phyloP scores from a whole-genome alignment of 2,888 invertebrate genomes.

The Zygothrica quintamaculata region DNA sequence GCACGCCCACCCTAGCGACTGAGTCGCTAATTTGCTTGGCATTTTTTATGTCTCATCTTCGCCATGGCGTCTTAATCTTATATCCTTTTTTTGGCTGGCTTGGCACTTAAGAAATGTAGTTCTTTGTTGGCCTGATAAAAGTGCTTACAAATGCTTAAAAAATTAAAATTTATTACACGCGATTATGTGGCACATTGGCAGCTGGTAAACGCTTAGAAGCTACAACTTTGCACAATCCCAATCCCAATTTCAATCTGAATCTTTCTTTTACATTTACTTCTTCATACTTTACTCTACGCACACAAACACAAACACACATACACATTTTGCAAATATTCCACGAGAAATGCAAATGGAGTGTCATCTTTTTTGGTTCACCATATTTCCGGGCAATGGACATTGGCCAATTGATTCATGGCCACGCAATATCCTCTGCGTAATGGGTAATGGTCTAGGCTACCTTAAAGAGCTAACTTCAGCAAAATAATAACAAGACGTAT shows the following conservation, averaged over 20 bases:
- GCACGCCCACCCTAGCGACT: conserved; percentile 3
- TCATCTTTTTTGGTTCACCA: conserved; percentile 61
- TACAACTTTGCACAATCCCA: too few relatives aligned
- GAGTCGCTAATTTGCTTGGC: conserved; percentile 74
- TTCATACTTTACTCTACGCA: too few relatives aligned
- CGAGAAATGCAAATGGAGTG: conserved; percentile 64
- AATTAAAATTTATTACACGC: conserved; percentile 82
- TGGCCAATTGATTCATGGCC: conserved; percentile 78
- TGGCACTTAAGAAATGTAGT: conserved; percentile 73
- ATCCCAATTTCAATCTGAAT: background rate
- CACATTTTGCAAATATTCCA: conserved; percentile 1
- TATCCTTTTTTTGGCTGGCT: conserved; percentile 70
- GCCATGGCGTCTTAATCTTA: conserved; percentile 74
- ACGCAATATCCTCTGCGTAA: conserved; percentile 79
- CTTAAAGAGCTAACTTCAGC: conserved; percentile 73
- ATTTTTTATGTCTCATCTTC: conserved; percentile 70
- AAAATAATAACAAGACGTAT: conserved; percentile 50
- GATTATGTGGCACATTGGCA: conserved; percentile 61
- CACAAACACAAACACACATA: too few relatives aligned
- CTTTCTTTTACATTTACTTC: too few relatives aligned
- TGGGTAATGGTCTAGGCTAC: conserved; percentile 60
- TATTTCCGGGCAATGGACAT: conserved; percentile 74
- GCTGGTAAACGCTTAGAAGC: conserved; percentile 10
- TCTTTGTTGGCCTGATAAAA: conserved; percentile 78
- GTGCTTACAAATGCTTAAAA: conserved; percentile 81